These are phyloP conservation scores for Agriopis leucophaearia DNA, from an alignment of 2,888 invertebrate species.

Conservation along the genomic window DNA sequence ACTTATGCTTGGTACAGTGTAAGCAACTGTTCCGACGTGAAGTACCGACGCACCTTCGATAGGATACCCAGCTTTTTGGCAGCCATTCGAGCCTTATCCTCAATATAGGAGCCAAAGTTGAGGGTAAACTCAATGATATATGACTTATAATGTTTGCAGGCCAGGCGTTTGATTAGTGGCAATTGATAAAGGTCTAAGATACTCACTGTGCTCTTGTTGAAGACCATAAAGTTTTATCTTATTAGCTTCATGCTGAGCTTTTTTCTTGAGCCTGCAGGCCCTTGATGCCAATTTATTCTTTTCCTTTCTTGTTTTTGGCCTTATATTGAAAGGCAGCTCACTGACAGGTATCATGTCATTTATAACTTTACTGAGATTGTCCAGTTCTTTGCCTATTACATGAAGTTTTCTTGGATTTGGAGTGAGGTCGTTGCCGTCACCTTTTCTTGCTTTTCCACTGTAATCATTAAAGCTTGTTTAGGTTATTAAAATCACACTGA, in stretches of 20 bases:
- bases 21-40: no score
- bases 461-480: slow-evolving; percentile 38
- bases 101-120: no score
- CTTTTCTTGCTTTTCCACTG: slow-evolving; percentile 96
- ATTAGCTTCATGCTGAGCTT: slow-evolving; percentile 99
- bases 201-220: slow-evolving; percentile 97
- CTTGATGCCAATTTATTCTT: slow-evolving; percentile 99
- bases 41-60: no score
- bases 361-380: slow-evolving; percentile 95
- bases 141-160: no score
- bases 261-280: slow-evolving; percentile 98
- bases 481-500: not conserved
- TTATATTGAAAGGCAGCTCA: slow-evolving; percentile 95
- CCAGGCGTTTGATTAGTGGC: no score
- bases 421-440: slow-evolving; percentile 98
- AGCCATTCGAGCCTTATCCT: no score
- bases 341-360: slow-evolving; percentile 98
- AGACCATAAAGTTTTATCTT: slow-evolving; percentile 98
- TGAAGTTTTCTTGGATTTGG: slow-evolving; percentile 97
- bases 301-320: slow-evolving; percentile 98
- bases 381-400: slow-evolving; percentile 96
- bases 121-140: no score
- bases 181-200: slow-evolving; percentile 2
- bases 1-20: no score
- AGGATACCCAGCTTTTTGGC: no score